Evolutionary conservation across 2,797 vertebrate genomes (phyloP), one percentile per base, ranked within the genome.

Genomic region (Acanthiza pusilla): DNA sequence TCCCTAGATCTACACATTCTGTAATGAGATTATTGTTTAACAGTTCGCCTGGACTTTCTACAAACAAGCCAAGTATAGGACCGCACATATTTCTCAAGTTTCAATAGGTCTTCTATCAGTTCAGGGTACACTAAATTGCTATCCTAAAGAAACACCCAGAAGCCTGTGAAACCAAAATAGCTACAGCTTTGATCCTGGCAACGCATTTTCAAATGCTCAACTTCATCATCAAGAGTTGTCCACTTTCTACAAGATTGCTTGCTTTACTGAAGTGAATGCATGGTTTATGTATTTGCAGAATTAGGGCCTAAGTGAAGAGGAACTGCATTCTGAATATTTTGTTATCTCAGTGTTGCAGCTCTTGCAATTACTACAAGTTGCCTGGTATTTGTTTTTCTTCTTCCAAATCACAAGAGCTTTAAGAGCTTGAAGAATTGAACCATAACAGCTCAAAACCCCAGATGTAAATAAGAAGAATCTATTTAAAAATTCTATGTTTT

Each of bases 271-370:
- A 82, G 30, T 34, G 53, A 93, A 79, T 36, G 53, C 21, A 45
- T 7, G 9, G 50, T 51, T 71, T 77, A 21, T 16, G 34, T 47
- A 76, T 38, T 78, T 76, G 53, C 42, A 86, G 62, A 92, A 75
- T 70, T 83, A 73, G 5, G 2, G 62, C 27, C 42, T 32, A 91
- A 91, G 62, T 32, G 73, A 93, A 90, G 54, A 88, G 75, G 58
- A 93, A 94, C 55, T 55, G 51, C 76, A 88, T 78, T 85, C 66
- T n/a, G 70, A 95, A 9, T 84, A 86, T 81, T 89, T 76, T 91
- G 89, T 96, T 95, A 96, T 96, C 94, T 91, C 95, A 43, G 55
- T 27, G 38, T 51, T 91, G 94, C 96, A 97, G 94, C 89, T 94
- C 94, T 86, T 90, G 91, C 89, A 96, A 95, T 96, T 95, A 95